Evolutionary conservation across 2,797 vertebrate genomes (phyloP).

Genomic region (Hoplostethus atlanticus): DNA sequence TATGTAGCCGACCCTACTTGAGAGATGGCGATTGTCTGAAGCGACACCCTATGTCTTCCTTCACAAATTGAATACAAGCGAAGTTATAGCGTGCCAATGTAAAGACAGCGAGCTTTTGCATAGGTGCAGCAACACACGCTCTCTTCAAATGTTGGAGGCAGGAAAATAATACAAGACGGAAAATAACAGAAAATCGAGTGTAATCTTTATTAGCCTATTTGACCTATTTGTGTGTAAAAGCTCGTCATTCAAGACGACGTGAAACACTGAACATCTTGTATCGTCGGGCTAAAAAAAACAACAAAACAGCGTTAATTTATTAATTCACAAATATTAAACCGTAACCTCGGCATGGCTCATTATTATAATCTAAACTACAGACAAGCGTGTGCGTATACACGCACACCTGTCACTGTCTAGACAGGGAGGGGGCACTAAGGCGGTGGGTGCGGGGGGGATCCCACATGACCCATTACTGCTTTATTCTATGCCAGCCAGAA

Average conservation of each 20-base stretch:
- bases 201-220: constrained; percentile 57
- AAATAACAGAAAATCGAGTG: constrained; percentile 17
- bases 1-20: constrained; percentile 26
- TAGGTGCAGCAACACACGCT: constrained; percentile 16
- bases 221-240: constrained; percentile 70
- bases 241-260: constrained; percentile 22
- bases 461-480: constrained; percentile 81
- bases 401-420: constrained; percentile 91
- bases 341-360: constrained; percentile 68
- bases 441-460: constrained; percentile 62
- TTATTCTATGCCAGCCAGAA: constrained; percentile 76
- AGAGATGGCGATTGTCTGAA: constrained; percentile 72
- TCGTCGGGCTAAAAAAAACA: background rate
- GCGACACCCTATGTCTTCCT: constrained; percentile 48
- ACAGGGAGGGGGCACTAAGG: constrained; percentile 81
- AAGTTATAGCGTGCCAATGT: constrained; percentile 59
- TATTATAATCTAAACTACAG: constrained; percentile 80
- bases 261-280: constrained; percentile 19
- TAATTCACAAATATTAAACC: constrained; percentile 56
- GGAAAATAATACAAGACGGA: constrained; percentile 11
- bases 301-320: constrained; percentile 46
- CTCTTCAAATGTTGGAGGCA: background rate
- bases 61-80: constrained; percentile 37
- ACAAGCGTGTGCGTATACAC: constrained; percentile 70
- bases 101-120: background rate